Evolutionary conservation across 2,888 invertebrate genomes (phyloP).

Genomic region (Cancer borealis): DNA sequence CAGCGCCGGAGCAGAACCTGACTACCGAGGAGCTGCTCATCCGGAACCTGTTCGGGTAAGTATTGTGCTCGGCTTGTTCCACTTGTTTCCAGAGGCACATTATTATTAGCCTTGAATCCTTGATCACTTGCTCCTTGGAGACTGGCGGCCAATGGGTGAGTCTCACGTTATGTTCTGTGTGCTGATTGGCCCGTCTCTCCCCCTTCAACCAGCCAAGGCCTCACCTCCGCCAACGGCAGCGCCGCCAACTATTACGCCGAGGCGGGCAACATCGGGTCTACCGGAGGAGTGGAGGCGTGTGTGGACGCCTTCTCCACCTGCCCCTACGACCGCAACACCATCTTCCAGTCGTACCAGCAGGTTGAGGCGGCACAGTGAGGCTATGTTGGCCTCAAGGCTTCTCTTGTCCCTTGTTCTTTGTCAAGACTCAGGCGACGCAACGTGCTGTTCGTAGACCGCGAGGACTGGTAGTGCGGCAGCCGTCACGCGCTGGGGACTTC

Average conservation of each 20-base stretch:
- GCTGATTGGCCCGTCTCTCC: background rate
- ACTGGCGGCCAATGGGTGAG: background rate
- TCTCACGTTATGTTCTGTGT: background rate
- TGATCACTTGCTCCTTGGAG: background rate
- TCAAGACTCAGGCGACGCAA: background rate
- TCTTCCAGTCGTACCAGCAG: constrained; percentile 53
- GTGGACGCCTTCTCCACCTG: constrained; percentile 52
- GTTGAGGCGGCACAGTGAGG: constrained; percentile 32
- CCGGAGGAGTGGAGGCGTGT: constrained; percentile 47
- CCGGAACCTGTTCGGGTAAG: constrained; percentile 60
- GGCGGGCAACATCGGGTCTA: constrained; percentile 49
- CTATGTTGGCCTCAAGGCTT: background rate
- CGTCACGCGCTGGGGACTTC: background rate
- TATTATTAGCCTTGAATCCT: background rate
- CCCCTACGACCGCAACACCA: constrained; percentile 57
- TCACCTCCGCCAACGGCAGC: background rate
- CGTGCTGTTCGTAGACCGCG: constrained; percentile 5
- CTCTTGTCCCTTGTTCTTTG: background rate
- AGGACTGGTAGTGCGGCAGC: constrained; percentile 44
- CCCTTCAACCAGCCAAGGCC: constrained; percentile 9
- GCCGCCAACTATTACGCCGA: constrained; percentile 26
- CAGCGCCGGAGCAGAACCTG: constrained; percentile 52
- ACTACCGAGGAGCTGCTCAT: constrained; percentile 54
- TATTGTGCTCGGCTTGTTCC: background rate
- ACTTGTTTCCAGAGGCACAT: background rate